A percentile compares a stretch with the other conserved stretches of the same genome.
Conservation (phyloP, 1,140 invertebrate species). For the Andrena cerasifolii region DNA sequence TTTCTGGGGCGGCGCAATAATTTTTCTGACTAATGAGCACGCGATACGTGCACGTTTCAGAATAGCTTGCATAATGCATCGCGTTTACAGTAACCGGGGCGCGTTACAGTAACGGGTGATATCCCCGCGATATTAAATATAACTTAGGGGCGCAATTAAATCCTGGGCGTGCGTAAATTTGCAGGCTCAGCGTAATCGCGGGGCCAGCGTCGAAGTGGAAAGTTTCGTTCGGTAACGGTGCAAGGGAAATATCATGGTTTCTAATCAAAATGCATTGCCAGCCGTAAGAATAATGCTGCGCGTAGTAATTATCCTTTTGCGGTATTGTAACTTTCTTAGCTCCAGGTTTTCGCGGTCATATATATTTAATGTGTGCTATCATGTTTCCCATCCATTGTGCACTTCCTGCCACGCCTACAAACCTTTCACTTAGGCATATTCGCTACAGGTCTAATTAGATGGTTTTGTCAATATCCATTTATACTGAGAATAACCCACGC, state of each 20-base stretch:
- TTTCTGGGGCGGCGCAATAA: conserved; percentile 25
- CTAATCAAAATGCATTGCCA: conserved; percentile 53
- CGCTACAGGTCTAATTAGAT: conserved; percentile 55
- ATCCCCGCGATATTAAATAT: background rate
- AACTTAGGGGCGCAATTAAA: background rate
- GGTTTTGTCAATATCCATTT: conserved; percentile 59
- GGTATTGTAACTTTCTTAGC: conserved; percentile 59
- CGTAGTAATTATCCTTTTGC: conserved; percentile 63
- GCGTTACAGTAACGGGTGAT: background rate
- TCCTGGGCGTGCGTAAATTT: background rate
- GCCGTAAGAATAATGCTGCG: conserved; percentile 52
- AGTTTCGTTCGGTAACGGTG: conserved; percentile 2
- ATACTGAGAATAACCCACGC: conserved; percentile 22
- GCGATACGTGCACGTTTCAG: background rate
- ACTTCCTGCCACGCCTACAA: conserved; percentile 62
- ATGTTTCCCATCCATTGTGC: conserved; percentile 62
- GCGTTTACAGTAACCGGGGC: background rate
- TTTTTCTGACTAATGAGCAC: conserved; percentile 38
- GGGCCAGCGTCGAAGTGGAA: background rate
- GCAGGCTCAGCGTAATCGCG: background rate
- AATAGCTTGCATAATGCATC: conserved; percentile 27
- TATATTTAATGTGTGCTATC: conserved; percentile 62
- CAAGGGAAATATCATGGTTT: conserved; percentile 41
- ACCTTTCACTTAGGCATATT: conserved; percentile 58
- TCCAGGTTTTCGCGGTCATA: conserved; percentile 59